These are phyloP conservation scores for Linnaemya tessellans DNA, from an alignment of 2,888 invertebrate genomes.

Conservation along the genomic window DNA sequence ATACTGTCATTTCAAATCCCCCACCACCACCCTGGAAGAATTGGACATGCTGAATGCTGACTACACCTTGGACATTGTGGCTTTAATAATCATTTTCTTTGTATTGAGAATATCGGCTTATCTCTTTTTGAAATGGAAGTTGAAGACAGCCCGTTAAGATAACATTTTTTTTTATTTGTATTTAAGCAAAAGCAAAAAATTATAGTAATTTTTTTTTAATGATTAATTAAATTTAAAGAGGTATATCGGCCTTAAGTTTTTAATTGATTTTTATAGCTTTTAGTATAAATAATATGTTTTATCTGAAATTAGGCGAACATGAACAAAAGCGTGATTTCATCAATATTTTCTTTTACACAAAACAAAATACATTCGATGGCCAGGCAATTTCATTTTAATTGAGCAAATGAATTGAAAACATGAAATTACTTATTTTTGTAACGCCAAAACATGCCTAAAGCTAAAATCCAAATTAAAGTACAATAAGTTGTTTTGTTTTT, in stretches of 20 bases:
- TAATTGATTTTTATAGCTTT: slow-evolving; percentile 58
- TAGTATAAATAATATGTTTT: slow-evolving; percentile 28
- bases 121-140: slow-evolving; percentile 93
- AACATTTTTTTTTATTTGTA: background rate
- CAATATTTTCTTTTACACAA: slow-evolving; percentile 47
- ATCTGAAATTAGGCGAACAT: slow-evolving; percentile 34
- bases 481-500: slow-evolving; percentile 8
- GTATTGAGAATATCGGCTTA: slow-evolving; percentile 91
- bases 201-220: slow-evolving; percentile 27
- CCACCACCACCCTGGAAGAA: slow-evolving; percentile 92
- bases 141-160: slow-evolving; percentile 90
- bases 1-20: slow-evolving; percentile 95
- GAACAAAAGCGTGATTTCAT: slow-evolving; percentile 54
- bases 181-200: slow-evolving; percentile 35
- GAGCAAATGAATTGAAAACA: background rate
- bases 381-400: slow-evolving; percentile 21
- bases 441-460: slow-evolving; percentile 64
- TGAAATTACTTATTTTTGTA: slow-evolving; percentile 13
- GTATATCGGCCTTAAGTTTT: slow-evolving; percentile 29
- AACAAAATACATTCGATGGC: slow-evolving; percentile 34
- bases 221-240: slow-evolving; percentile 19
- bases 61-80: slow-evolving; percentile 91
- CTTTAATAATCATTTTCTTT: slow-evolving; percentile 91
- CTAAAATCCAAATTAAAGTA: slow-evolving; percentile 22
- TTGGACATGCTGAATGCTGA: slow-evolving; percentile 93